Evolutionary conservation across 2,113 vertebrate species (phyloP), one percentile per base, ranked within the genome.

Genomic region (Cheilinus undulatus): DNA sequence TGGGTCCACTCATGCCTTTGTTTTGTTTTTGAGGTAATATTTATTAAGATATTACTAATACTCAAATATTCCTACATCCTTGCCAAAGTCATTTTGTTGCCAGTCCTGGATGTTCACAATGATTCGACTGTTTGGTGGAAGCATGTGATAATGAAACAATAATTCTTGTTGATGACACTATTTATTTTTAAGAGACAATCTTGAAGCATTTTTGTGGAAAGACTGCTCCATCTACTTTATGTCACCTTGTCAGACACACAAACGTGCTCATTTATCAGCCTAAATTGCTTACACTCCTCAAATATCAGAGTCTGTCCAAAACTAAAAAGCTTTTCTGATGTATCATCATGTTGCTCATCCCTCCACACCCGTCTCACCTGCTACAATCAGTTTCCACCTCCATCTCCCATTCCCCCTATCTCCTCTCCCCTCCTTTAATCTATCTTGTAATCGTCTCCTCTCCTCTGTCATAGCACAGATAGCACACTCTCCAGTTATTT

Each of bases 341-440:
- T 38, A 75, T 76, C 27, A 32, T 14, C 46, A 1, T 3, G 8
- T 52, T 7, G 50, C 69, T 34, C 66, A 59, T 78, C 40, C 34
- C 23, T 79, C 62, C 34, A 54, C 30, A 45, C 57, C 62, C 24
- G 36, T 70, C 56, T 67, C 54, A 59, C 34, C 64, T 66, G 51
- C 45, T 2, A 17, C 9, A 13, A 26, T 73, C 52, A 4, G 42
- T 62, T 50, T 51, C 20, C 13, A 30, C 50, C 34, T 14, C 40
- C 38, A 40, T 32, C 53, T 8, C 14, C 38, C 36, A 11, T 46
- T 22, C 48, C 23, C 28, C 24, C 24, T 20, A 30, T 74, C 56
- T 46, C 30, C 7, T 40, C 57, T 38, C 45, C 23, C 22, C 7
- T 7, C 22, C 27, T 59, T 61, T 69, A 63, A 75, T 64, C 48